Base-by-base conservation (phyloP, 2,888 invertebrate species). In the Oligia latruncula region DNA sequence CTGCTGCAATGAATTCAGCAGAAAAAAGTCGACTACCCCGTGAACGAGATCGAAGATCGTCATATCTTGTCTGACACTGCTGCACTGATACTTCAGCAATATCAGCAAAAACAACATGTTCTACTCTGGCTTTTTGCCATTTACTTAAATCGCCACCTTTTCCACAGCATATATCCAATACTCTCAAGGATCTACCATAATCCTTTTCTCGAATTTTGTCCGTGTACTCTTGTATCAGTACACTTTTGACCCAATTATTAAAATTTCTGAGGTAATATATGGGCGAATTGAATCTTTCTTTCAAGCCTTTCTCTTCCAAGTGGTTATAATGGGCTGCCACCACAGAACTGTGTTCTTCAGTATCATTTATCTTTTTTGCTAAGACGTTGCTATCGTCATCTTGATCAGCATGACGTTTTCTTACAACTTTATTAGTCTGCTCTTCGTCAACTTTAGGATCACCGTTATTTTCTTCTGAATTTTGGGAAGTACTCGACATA, bases 111-210 rank as follows among this genome's bases (percentile, higher is more conserved):
- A 99, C 98, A 35, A 99, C 97, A 95, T 98, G 98, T 2, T 98
- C 97, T 73, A 99, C 98, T 82, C 97, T 96, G 74, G 97, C 98
- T 93, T 98, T 99, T 82, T 98, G 98, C 99, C 99, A 99, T 95
- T 99, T 99, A n/a, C 98, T 97, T 60, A 99, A 97, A 95, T 99
- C 99, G 3, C 99, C 99, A 40, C 99, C 99, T 97, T 99, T 99
- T 1, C 99, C 99, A 93, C 99, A 99, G 90, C 99, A 99, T 97
- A 99, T 98, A 94, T 99, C 99, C 75, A 99, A 96, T 0, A 99
- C 98, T 80, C 97, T 97, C 55, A 98, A 90, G 0, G 97, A 97
- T 76, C 97, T 97, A n/a, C 98, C 98, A 85, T 98, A 97, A 84
- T 97, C 97, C 90, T 97, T 98, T 87, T 97, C 97, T 91, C 97